Evolutionary conservation across 2,888 invertebrate genomes (phyloP).

Genomic region (Drosophila prolongata): DNA sequence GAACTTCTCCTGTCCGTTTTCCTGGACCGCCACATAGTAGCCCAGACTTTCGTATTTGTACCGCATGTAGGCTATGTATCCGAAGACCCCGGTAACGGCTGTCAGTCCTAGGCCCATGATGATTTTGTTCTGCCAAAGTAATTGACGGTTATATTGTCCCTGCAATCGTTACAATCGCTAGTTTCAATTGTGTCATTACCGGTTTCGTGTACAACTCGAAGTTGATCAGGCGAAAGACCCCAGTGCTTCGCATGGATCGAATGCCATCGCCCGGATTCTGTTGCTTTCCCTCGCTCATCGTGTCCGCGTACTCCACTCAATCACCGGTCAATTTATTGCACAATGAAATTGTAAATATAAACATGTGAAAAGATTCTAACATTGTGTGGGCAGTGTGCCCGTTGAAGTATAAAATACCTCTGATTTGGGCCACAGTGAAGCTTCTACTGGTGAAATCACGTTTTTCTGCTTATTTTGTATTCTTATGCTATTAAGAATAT

Average conservation of each 20-base stretch:
- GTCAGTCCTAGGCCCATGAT: slow-evolving; percentile 93
- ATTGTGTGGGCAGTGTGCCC: slow-evolving; percentile 7
- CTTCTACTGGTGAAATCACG: neutral
- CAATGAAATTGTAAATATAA: slow-evolving; percentile 34
- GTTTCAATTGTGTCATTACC: slow-evolving; percentile 84
- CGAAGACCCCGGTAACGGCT: slow-evolving; percentile 90
- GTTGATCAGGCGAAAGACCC: slow-evolving; percentile 92
- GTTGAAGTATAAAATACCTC: neutral
- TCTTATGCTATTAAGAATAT: too few species aligned
- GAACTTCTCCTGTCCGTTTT: slow-evolving; percentile 89
- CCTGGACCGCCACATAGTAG: slow-evolving; percentile 91
- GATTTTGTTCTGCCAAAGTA: slow-evolving; percentile 90
- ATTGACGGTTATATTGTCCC: neutral
- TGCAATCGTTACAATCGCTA: neutral
- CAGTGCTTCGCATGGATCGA: slow-evolving; percentile 86
- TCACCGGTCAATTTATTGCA: slow-evolving; percentile 6
- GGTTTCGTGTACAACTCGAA: slow-evolving; percentile 96
- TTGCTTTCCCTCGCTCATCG: slow-evolving; percentile 51
- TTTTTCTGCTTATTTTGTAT: too few species aligned
- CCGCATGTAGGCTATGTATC: slow-evolving; percentile 94
- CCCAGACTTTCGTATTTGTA: slow-evolving; percentile 91
- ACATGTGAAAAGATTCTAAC: slow-evolving; percentile 17
- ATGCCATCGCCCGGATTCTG: slow-evolving; percentile 72
- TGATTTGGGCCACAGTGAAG: neutral
- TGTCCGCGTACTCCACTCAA: neutral